These are phyloP conservation scores for Drosophila merina DNA, from an alignment of 2,888 invertebrate genomes.

Conservation along the genomic window DNA sequence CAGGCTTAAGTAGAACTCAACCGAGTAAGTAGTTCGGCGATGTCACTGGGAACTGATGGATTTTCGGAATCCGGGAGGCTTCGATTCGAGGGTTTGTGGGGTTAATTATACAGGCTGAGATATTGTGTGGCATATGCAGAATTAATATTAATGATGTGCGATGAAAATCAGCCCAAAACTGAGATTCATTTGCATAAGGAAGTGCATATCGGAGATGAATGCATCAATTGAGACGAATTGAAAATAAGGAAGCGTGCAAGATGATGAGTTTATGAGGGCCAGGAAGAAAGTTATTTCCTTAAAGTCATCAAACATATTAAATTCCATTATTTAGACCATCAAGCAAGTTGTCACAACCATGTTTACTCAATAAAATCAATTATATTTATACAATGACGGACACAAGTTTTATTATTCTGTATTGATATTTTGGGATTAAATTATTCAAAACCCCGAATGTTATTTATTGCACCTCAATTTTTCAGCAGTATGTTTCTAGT, in stretches of 20 bases:
- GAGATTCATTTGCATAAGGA: slow-evolving; percentile 43
- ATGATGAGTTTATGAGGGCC: slow-evolving; percentile 2
- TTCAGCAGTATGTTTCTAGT: slow-evolving; percentile 7
- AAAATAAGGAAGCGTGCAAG: slow-evolving; percentile 15
- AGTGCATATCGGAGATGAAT: slow-evolving; percentile 15
- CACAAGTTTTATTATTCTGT: slow-evolving; percentile 11
- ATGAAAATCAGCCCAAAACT: slow-evolving; percentile 12
- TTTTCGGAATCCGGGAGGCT: slow-evolving; percentile 9
- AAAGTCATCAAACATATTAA: slow-evolving; percentile 5
- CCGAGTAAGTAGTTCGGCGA: slow-evolving; percentile 25
- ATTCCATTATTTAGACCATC: not conserved
- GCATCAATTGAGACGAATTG: slow-evolving; percentile 32
- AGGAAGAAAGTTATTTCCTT: not conserved
- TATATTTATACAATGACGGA: not conserved
- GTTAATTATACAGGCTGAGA: slow-evolving; percentile 30
- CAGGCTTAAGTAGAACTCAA: slow-evolving; percentile 46
- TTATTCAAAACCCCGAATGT: slow-evolving; percentile 10
- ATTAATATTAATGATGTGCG: slow-evolving; percentile 42
- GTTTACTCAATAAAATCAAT: not conserved
- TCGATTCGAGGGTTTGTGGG: slow-evolving; percentile 22
- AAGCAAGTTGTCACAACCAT: not conserved
- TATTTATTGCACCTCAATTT: slow-evolving; percentile 23
- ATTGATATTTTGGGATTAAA: slow-evolving; percentile 1
- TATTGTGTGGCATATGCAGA: slow-evolving; percentile 12
- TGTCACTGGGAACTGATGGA: slow-evolving; percentile 28